These are phyloP conservation scores for Heliconius aoede DNA, from an alignment of 2,888 invertebrate species.

Conservation along the genomic window DNA sequence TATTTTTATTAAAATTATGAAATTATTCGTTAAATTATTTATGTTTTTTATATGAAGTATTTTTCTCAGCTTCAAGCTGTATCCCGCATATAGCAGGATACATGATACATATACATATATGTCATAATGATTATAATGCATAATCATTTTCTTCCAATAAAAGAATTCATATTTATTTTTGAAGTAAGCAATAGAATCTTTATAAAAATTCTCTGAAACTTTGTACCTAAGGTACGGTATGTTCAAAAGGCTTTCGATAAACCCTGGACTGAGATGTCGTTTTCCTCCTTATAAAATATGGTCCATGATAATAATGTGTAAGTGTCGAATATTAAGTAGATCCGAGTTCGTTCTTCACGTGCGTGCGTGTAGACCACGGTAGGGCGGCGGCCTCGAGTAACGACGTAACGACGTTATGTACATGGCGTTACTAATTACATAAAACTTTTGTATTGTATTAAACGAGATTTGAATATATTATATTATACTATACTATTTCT, in stretches of 20 bases:
- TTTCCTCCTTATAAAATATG: conserved; percentile 20
- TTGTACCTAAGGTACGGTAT: background rate
- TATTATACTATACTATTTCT: too few relatives aligned
- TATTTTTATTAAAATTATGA: background rate
- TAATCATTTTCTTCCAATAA: background rate
- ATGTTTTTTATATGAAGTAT: too few relatives aligned
- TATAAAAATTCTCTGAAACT: background rate
- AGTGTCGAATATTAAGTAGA: conserved; percentile 2
- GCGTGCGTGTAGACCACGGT: background rate
- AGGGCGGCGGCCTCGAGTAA: conserved; percentile 6
- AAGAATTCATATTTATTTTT: background rate
- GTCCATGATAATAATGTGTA: conserved; percentile 14
- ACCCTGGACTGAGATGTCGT: background rate
- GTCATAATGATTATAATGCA: too few relatives aligned
- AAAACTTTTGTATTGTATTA: background rate
- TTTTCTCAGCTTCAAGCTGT: too few relatives aligned
- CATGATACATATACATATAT: too few relatives aligned
- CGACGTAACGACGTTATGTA: conserved; percentile 4
- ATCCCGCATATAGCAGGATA: too few relatives aligned
- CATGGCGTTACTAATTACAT: background rate
- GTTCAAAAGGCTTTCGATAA: background rate
- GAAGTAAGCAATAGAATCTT: background rate
- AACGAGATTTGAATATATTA: too few relatives aligned
- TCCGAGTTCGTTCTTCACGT: conserved; percentile 11
- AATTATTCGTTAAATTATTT: background rate